Base-by-base conservation (phyloP, 2,888 invertebrate species). In the Sylvicola cinctus region DNA sequence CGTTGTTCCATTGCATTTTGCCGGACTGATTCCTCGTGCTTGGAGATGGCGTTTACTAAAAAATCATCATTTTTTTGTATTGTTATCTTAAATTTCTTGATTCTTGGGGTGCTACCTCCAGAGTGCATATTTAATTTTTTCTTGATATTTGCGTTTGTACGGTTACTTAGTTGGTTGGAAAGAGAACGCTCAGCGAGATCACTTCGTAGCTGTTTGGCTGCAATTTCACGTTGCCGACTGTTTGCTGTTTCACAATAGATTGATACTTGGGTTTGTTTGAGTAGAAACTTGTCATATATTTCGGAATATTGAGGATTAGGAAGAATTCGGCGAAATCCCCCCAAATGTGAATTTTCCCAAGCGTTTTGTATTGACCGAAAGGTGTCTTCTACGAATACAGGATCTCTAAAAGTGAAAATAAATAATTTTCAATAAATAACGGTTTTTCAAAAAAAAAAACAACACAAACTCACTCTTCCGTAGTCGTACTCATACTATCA, bases 271-370 rank as follows among this genome's bases (percentile, higher is more conserved):
- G 73, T 78, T 58, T 81, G 78, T 46, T 75, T 70, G 50, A 78
- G 47, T 29, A 50, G 78, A 48, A 74, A 74, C 36, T 68, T 63
- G 32, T 70, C 65, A 51, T 81, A 84, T 6, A 20, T n/a, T n/a
- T n/a, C n/a, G n/a, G n/a, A n/a, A n/a, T n/a, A n/a, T n/a, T n/a
- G n/a, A 36, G 50, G 38, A 17, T 68, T 65, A 2, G 81, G 81
- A 61, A 77, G 81, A 36, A 80, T 49, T 8, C 54, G 46, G 13
- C 74, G 58, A 49, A 70, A 84, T 45, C 76, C 74, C 6, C 83
- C 84, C 43, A 73, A 62, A 49, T 80, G 74, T n/a, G 68, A 65
- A 46, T 74, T 68, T 48, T 79, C 78, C 75, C 75, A 77, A 38
- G 68, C 66, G 41, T 70, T 66, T 49, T 76, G 76, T 44, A 67